Conservation (phyloP, 1,140 invertebrate species). For the Tetragnatha versicolor region DNA sequence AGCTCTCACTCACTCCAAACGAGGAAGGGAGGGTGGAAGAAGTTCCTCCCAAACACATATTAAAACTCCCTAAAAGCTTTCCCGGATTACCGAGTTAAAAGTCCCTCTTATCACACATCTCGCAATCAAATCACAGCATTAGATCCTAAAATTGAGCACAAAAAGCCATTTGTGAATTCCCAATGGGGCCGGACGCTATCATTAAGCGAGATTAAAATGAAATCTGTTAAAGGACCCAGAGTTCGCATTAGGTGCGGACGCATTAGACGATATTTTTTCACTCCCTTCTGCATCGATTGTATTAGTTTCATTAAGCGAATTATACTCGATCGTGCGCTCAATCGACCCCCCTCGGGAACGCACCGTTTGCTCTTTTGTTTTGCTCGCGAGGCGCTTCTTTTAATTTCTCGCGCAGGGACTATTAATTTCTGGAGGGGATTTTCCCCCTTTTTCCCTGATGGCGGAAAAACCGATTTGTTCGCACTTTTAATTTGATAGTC, state of each 20-base stretch:
- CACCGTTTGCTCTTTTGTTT: conserved; percentile 2
- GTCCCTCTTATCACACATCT: conserved; percentile 22
- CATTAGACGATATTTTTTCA: conserved; percentile 10
- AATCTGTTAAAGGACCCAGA: conserved; percentile 34
- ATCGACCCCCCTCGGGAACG: neutral
- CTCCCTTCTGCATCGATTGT: conserved; percentile 35
- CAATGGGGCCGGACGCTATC: conserved; percentile 31
- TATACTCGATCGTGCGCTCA: conserved; percentile 29
- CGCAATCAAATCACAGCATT: conserved; percentile 47
- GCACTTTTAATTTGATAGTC: conserved; percentile 20
- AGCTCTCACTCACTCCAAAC: too few species aligned
- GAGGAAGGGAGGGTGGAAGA: too few species aligned
- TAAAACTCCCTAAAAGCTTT: too few species aligned
- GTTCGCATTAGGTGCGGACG: conserved; percentile 40
- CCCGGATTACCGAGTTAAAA: too few species aligned
- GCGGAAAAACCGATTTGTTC: conserved; percentile 6
- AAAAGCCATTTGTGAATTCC: conserved; percentile 52
- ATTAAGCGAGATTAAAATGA: conserved; percentile 54
- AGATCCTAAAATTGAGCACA: conserved; percentile 42
- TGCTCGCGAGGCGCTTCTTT: conserved; percentile 11
- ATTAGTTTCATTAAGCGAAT: conserved; percentile 52
- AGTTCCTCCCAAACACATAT: too few species aligned
- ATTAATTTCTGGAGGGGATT: conserved; percentile 35
- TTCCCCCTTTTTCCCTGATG: neutral
- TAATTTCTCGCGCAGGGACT: conserved; percentile 37